Evolutionary conservation across 1,140 invertebrate species (phyloP).

Genomic region (Apis dorsata): DNA sequence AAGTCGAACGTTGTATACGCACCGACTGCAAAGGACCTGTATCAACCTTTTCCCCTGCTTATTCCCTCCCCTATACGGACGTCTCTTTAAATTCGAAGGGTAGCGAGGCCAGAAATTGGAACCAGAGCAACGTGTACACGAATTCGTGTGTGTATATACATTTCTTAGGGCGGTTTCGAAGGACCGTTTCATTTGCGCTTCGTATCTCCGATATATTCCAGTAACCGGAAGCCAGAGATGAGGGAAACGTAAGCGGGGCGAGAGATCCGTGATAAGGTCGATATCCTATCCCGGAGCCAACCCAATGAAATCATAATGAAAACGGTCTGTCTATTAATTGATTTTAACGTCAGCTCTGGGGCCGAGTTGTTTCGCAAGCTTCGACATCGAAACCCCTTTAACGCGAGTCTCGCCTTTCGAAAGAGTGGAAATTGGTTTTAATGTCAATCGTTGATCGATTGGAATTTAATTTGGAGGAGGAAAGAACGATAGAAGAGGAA

Average conservation of each 20-base stretch:
- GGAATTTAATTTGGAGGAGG: slow-evolving; percentile 4
- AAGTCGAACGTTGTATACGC: background rate
- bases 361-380: slow-evolving; percentile 7
- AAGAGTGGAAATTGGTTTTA: slow-evolving; percentile 37
- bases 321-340: slow-evolving; percentile 45
- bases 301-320: slow-evolving; percentile 31
- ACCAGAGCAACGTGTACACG: slow-evolving; percentile 2
- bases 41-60: background rate
- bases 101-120: slow-evolving; percentile 39
- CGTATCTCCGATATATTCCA: slow-evolving; percentile 35
- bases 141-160: slow-evolving; percentile 1
- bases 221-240: slow-evolving; percentile 1
- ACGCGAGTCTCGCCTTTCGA: background rate
- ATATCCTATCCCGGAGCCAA: slow-evolving; percentile 1
- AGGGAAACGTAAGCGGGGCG: background rate
- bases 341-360: slow-evolving; percentile 39
- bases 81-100: slow-evolving; percentile 14
- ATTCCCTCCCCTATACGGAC: background rate
- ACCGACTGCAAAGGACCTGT: background rate
- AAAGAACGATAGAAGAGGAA: too few relatives aligned
- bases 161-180: slow-evolving; percentile 46
- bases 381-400: background rate
- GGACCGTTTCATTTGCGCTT: slow-evolving; percentile 60
- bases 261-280: slow-evolving; percentile 18
- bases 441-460: slow-evolving; percentile 16